Base-by-base conservation (phyloP, 2,888 invertebrate genomes). In the Tipula unca region DNA sequence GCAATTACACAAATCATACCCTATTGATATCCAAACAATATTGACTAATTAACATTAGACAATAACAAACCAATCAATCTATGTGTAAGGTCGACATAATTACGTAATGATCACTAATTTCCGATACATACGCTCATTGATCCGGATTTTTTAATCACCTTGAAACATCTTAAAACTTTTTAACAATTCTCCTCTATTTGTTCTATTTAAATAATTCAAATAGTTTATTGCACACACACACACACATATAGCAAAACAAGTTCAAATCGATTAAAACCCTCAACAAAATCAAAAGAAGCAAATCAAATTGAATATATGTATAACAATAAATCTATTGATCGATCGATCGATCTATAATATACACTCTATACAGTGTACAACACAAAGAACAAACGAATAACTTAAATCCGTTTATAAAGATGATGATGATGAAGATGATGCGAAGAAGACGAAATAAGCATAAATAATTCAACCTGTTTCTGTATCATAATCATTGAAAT, bases 391-490 rank as follows among this genome's bases (percentile, higher is more conserved):
- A 25, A 69, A 69, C 69, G 69, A 69, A 69, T 69, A 69, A 25
- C 69, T 69, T 25, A 69, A 69, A 69, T 69, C 25, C 69, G 13
- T 69, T 69, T 69, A 69, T 10, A 69, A 69, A 69, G 69, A 69
- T 69, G 69, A 69, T 69, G 48, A 48, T 17, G 48, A 48, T 5
- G 48, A 48, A 17, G 48, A 17, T 48, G 69, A 69, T 25, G 69
- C 25, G 25, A 69, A 69, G 69, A 69, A 69, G 25, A 25, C 20
- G 25, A 69, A 69, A 69, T 69, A 69, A 69, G 69, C 69, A 69
- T 69, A 69, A 69, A 69, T 69, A 69, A 69, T 69, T 69, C 69
- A 69, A 69, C 69, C 69, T 69, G 69, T 69, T 69, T 69, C 69
- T 25, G 25, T 69, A 69, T 69, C 69, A 25, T 69, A 69, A 69